phyloP scores from a whole-genome alignment of 2,888 invertebrate species.

The Agrilus mali region DNA sequence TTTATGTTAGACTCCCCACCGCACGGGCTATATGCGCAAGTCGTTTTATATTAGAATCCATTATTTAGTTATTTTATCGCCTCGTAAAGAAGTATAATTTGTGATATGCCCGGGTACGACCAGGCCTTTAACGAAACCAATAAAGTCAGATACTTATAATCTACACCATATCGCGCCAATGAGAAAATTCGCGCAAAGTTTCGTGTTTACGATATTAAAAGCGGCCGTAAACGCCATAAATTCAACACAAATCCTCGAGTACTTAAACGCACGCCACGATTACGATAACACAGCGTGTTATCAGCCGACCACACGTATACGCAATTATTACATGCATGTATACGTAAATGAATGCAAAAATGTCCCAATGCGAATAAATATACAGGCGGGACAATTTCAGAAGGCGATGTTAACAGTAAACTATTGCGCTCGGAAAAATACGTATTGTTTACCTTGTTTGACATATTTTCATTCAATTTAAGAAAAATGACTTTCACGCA shows the following conservation, averaged over 20 bases:
- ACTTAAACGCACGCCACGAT: conserved; percentile 7
- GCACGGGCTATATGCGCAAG: background rate
- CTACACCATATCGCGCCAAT: conserved; percentile 11
- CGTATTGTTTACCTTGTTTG: no score
- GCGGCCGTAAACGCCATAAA: conserved; percentile 16
- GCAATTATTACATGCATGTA: no score
- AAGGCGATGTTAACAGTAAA: no score
- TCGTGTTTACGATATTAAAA: conserved; percentile 16
- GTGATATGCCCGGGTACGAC: conserved; percentile 8
- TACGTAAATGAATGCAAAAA: no score
- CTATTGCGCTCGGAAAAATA: no score
- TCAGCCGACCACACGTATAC: no score
- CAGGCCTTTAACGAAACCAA: conserved; percentile 10
- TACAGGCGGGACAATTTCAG: no score
- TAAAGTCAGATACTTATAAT: conserved; percentile 11
- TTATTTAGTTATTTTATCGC: conserved; percentile 11
- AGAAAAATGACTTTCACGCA: no score
- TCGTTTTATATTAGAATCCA: conserved; percentile 10
- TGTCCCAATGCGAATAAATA: no score
- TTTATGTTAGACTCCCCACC: no score
- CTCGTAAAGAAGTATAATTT: conserved; percentile 11
- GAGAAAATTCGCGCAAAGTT: conserved; percentile 13
- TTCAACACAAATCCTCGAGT: conserved; percentile 15
- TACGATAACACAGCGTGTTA: no score
- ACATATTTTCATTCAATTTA: no score